Evolutionary conservation across 1,140 invertebrate species (phyloP), one percentile per base, ranked within the genome.

Genomic region (Saxidomus purpurata): DNA sequence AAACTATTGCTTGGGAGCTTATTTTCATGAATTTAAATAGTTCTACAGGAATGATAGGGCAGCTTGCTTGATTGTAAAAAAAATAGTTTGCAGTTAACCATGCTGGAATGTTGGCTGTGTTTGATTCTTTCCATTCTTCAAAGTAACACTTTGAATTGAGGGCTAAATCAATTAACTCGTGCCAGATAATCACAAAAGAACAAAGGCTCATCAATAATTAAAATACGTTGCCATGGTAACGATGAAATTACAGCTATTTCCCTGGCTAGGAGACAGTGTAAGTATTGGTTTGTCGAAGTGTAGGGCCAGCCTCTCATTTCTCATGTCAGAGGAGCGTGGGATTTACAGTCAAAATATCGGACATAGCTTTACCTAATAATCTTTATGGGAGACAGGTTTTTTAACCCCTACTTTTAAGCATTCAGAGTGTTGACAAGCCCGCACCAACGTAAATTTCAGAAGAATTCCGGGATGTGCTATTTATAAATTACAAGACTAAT

Each of bases 181-280:
- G 34, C 76, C 43, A 34, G 76, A 79, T 79, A 79, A 79, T 79
- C 76, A 52, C 76, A 79, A 79, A 76, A 79, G 76, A 79, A 79
- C 76, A 79, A 79, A 79, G 76, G 0, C 47, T 52, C 47, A 79
- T 79, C 76, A 79, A 79, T 79, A 79, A 79, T 79, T 79, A 79
- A 79, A 79, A 79, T 79, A 79, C 76, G 76, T 79, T 55, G 76
- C 8, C 76, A 52, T 79, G 76, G 76, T 34, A 17, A 79, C 76
- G 28, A 52, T 79, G 17, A 79, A 79, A 79, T 79, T 79, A 79
- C 76, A 52, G 76, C 76, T 55, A 79, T 79, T 79, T 79, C 49
- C 76, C 17, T n/a, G 28, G 49, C 76, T 52, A 79, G 22, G 47
- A 79, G 76, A 79, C 76, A 36, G 0, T 17, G 47, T 79, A 79